These are phyloP conservation scores for Xiphorhynchus elegans DNA, from an alignment of 2,113 vertebrate genomes.

Conservation along the genomic window DNA sequence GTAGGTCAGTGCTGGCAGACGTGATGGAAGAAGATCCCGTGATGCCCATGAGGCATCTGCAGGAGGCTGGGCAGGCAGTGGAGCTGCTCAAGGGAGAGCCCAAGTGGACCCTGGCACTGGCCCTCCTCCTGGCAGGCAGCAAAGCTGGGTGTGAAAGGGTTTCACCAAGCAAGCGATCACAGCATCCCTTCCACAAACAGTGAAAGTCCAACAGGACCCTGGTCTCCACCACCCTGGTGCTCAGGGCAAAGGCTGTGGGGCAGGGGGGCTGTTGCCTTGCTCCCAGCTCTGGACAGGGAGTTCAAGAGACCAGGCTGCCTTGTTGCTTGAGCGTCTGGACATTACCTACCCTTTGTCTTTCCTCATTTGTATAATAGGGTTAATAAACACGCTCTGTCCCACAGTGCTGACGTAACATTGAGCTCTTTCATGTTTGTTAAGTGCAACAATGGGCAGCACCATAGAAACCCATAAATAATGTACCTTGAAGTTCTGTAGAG, in stretches of 20 bases:
- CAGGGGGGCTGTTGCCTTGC: neutral
- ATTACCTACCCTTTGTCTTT: neutral
- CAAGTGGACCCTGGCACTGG: neutral
- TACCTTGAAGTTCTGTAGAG: conserved; percentile 44
- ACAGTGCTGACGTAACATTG: neutral
- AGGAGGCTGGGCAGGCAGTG: neutral
- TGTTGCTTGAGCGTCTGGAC: neutral
- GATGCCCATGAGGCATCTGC: accelerated
- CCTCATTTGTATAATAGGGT: conserved; percentile 27
- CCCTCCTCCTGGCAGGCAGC: neutral
- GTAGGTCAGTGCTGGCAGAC: neutral
- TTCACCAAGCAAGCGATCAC: neutral
- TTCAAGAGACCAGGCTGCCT: neutral
- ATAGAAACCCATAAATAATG: conserved; percentile 30
- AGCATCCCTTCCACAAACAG: neutral
- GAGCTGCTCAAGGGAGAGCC: neutral
- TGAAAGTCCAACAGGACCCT: neutral
- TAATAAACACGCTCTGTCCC: neutral
- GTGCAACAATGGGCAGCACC: neutral
- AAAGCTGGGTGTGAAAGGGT: neutral
- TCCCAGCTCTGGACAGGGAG: neutral
- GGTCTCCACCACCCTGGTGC: accelerated
- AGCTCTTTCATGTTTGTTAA: conserved; percentile 48
- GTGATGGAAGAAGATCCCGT: neutral
- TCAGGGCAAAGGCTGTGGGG: neutral